Base-by-base conservation (phyloP, 1,140 invertebrate species). In the Theocolax elegans region DNA sequence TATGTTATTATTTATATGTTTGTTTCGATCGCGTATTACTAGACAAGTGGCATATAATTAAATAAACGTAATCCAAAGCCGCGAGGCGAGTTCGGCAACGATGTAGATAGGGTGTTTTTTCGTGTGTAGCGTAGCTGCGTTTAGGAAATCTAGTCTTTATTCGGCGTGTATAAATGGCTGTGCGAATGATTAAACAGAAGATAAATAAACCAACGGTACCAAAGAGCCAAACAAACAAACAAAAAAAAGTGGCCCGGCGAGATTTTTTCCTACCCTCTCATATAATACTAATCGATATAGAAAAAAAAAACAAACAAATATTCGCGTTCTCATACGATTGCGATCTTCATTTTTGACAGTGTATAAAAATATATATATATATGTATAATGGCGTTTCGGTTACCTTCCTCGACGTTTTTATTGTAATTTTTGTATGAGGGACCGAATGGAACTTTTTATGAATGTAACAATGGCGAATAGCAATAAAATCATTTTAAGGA, bases 51-150 rank as follows among this genome's bases (percentile, higher is more conserved):
- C n/a, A n/a, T n/a, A n/a, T n/a, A n/a, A n/a, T n/a, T n/a, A n/a
- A n/a, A n/a, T n/a, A n/a, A n/a, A n/a, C n/a, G n/a, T n/a, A n/a
- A n/a, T 71, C 68, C 60, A 65, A 71, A 49, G 60, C 60, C 68
- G 42, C 74, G 64, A 59, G 72, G 42, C 66, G 58, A 73, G 10
- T 54, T 60, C 46, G 59, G 48, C 35, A 69, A 17, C 21, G 53
- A 75, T 85, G 83, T 86, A 86, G 84, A 86, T 86, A 85, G 80
- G 79, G 77, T 84, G 83, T 85, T 86, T n/a, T n/a, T 84, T 84
- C 81, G 83, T 85, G 83, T 86, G 80, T 86, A 85, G 81, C 73
- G 77, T 83, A 69, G 48, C 70, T 67, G 79, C 79, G 76, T 81
- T 77, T 84, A 84, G 81, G 81, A 67, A 72, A 80, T 81, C 79